phyloP scores from a whole-genome alignment of 2,888 invertebrate species.

The Dicranocentrus wangi region DNA sequence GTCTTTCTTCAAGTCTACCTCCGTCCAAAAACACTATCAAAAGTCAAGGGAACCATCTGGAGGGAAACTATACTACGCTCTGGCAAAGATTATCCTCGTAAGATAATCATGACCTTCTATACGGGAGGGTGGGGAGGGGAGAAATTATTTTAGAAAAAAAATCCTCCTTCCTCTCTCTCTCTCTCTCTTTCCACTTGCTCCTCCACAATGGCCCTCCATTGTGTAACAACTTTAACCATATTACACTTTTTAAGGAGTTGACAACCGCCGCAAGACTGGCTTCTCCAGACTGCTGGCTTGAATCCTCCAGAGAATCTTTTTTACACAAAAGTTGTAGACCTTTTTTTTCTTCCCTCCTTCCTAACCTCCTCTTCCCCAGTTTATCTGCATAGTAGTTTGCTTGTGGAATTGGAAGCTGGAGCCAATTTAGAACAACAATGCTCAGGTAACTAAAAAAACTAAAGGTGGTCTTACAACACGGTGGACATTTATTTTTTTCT shows the following conservation, averaged over 20 bases:
- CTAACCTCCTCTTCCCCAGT: neutral
- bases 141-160: slow-evolving; percentile 51
- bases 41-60: slow-evolving; percentile 63
- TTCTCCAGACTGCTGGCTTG: slow-evolving; percentile 24
- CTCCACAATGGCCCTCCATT: slow-evolving; percentile 42
- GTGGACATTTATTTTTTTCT: too few species aligned
- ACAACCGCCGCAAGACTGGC: slow-evolving; percentile 48
- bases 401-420: slow-evolving; percentile 1
- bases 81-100: slow-evolving; percentile 56
- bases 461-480: too few species aligned
- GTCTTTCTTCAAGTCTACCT: too few species aligned
- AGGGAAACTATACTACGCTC: slow-evolving; percentile 58
- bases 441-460: slow-evolving; percentile 14
- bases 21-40: slow-evolving; percentile 55
- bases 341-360: slow-evolving; percentile 1
- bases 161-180: slow-evolving; percentile 22
- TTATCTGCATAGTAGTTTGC: slow-evolving; percentile 26
- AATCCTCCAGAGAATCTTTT: slow-evolving; percentile 39
- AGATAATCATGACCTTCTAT: slow-evolving; percentile 53
- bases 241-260: slow-evolving; percentile 61
- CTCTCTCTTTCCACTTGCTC: slow-evolving; percentile 17
- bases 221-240: slow-evolving; percentile 60
- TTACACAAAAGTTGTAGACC: slow-evolving; percentile 1
- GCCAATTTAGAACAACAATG: slow-evolving; percentile 33
- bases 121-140: too few species aligned